Percentiles rank a stretch among this genome's conserved stretches.
Evolutionary conservation across 2,113 vertebrate genomes (phyloP).

Genomic region (Bagarius yarrelli): DNA sequence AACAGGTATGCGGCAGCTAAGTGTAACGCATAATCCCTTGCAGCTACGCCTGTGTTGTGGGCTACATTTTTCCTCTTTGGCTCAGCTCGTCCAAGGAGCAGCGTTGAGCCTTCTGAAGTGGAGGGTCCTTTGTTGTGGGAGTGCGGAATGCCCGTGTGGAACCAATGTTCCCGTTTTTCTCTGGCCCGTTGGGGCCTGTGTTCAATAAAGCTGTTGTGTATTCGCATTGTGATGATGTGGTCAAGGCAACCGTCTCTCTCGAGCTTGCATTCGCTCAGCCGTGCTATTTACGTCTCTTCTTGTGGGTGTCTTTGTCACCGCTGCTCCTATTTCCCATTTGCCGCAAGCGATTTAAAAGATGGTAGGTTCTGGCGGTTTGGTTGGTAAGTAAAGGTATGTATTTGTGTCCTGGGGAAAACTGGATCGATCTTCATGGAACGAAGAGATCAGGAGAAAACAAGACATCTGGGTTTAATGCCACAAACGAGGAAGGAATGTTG

Average conservation of each 20-base stretch:
- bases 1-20: slow-evolving; percentile 40
- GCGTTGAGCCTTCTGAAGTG: slow-evolving; percentile 74
- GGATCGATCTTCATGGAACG: slow-evolving; percentile 29
- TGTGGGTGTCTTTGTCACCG: slow-evolving; percentile 64
- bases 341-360: slow-evolving; percentile 60
- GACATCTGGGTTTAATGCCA: slow-evolving; percentile 42
- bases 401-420: slow-evolving; percentile 47
- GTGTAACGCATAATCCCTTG: slow-evolving; percentile 2
- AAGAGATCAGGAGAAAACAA: slow-evolving; percentile 46
- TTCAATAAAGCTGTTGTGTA: slow-evolving; percentile 90
- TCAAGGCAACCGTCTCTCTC: slow-evolving; percentile 86
- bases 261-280: slow-evolving; percentile 82
- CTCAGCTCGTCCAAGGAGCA: slow-evolving; percentile 68
- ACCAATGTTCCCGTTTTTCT: slow-evolving; percentile 76
- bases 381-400: slow-evolving; percentile 53
- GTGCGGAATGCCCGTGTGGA: slow-evolving; percentile 81
- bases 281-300: slow-evolving; percentile 67
- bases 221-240: slow-evolving; percentile 92
- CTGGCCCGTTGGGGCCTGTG: slow-evolving; percentile 82
- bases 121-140: slow-evolving; percentile 85
- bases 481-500: slow-evolving; percentile 26
- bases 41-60: slow-evolving; percentile 46
- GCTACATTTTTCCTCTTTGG: slow-evolving; percentile 73
- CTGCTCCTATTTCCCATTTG: slow-evolving; percentile 59
- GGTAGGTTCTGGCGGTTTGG: slow-evolving; percentile 56